Base-by-base conservation (phyloP, 2,797 vertebrate species). In the Poeciliopsis turneri region DNA sequence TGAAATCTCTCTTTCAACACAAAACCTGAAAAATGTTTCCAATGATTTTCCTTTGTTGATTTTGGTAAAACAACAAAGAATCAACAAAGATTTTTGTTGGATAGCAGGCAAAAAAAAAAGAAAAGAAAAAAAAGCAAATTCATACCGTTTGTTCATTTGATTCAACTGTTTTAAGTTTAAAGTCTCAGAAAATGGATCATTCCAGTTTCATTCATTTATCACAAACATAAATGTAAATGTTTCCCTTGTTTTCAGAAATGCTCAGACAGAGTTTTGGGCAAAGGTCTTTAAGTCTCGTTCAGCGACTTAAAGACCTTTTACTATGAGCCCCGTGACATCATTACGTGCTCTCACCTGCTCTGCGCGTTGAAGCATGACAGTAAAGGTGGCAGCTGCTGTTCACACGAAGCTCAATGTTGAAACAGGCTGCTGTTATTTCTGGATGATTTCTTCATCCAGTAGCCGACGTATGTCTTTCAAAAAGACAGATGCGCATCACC, bases 371-470 rank as follows among this genome's bases (percentile, higher is more conserved):
- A 18, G 82, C 69, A 71, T 55, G 41, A 28, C 47, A 9, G 25
- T 45, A 25, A 51, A 5, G 33, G 20, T 49, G 30, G 33, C 28
- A 61, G 28, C 41, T 45, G 36, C 47, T 71, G 45, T 74, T 57
- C 64, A 43, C 6, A 41, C 2, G 0, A 70, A 66, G 53, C 57
- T 79, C 33, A 4, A 25, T 87, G 84, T 83, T 83, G 23, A 88
- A 82, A 81, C 71, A 81, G 72, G 86, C 82, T 84, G 79, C 39
- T 87, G 83, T 82, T 82, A 66, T 84, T 88, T 88, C 88, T 82
- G 78, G 72, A 78, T 84, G 82, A 61, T 53, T 83, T 82, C 76
- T 79, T 64, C 59, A 36, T 36, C 36, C 36, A 82, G 43, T 16
- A 39, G n/a, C 12, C 10, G 1, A 25, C 3, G 8, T 23, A 39